Evolutionary conservation across 1,140 invertebrate species (phyloP).

Genomic region (Listronotus bonariensis): DNA sequence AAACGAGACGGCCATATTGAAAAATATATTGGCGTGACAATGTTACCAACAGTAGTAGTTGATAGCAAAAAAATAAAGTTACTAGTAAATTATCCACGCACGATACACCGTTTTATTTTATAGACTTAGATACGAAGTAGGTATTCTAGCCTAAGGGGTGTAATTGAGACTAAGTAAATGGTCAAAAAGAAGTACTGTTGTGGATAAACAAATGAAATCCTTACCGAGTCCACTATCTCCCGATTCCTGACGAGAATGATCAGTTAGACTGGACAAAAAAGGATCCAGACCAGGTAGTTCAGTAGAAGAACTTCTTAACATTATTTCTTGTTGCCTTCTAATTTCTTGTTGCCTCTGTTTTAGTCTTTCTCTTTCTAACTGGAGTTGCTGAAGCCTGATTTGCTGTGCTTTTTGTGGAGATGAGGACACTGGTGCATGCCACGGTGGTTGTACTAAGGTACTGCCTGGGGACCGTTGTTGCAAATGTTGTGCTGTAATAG

Average conservation of each 20-base stretch:
- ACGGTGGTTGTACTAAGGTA: conserved; percentile 56
- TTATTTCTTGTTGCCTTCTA: conserved; percentile 76
- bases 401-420: conserved; percentile 77
- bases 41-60: too few species aligned
- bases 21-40: too few species aligned
- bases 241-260: conserved; percentile 90
- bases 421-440: conserved; percentile 56
- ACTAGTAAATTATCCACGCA: too few species aligned
- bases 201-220: too few species aligned
- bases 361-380: conserved; percentile 84
- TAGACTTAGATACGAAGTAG: too few species aligned
- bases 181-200: too few species aligned
- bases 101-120: too few species aligned
- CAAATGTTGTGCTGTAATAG: conserved; percentile 47
- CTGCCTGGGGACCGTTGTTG: conserved; percentile 48
- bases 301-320: conserved; percentile 67
- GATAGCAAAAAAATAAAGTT: too few species aligned
- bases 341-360: conserved; percentile 89
- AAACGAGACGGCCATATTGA: too few species aligned
- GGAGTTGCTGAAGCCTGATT: conserved; percentile 77
- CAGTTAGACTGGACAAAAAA: conserved; percentile 77
- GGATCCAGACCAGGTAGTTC: conserved; percentile 72
- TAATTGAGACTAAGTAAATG: too few species aligned
- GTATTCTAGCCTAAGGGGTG: too few species aligned
- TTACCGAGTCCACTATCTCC: conserved; percentile 85